These are phyloP conservation scores for Drosophila saltans DNA, from an alignment of 1,140 invertebrate genomes.

Conservation along the genomic window DNA sequence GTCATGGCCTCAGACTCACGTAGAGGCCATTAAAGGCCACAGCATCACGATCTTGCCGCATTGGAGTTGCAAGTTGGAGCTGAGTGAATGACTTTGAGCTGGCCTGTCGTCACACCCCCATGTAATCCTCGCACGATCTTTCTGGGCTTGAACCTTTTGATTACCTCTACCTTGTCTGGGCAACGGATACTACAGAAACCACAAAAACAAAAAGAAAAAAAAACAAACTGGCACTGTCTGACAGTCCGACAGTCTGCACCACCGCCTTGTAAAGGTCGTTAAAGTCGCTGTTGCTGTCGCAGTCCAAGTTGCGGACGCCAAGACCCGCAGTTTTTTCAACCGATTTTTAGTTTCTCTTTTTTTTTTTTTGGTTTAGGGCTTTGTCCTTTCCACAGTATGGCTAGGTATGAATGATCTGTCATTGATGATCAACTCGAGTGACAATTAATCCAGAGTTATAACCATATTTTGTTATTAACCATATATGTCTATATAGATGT, in stretches of 20 bases:
- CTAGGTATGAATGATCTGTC: conserved; percentile 28
- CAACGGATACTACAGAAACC: neutral
- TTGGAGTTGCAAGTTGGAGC: conserved; percentile 14
- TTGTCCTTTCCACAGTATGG: conserved; percentile 12
- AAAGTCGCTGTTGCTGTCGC: conserved; percentile 43
- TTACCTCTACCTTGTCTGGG: conserved; percentile 36
- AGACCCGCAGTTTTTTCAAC: neutral
- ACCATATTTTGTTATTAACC: neutral
- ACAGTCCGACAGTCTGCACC: conserved; percentile 32
- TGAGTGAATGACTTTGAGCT: conserved; percentile 21
- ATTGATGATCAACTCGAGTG: neutral
- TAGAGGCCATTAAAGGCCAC: conserved; percentile 70
- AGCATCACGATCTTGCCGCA: conserved; percentile 65
- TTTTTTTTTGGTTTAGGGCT: conserved; percentile 54
- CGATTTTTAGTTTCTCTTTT: conserved; percentile 51
- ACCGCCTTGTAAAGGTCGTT: conserved; percentile 65
- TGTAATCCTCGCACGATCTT: conserved; percentile 78
- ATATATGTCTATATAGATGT: neutral
- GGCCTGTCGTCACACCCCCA: conserved; percentile 70
- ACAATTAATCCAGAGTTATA: neutral
- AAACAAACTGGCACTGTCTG: conserved; percentile 17
- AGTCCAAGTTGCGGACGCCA: conserved; percentile 3
- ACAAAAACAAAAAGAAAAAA: too few relatives aligned
- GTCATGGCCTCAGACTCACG: conserved; percentile 57
- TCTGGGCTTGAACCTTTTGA: conserved; percentile 55